Conservation (phyloP, 2,113 vertebrate species). For the Carassius auratus region DNA sequence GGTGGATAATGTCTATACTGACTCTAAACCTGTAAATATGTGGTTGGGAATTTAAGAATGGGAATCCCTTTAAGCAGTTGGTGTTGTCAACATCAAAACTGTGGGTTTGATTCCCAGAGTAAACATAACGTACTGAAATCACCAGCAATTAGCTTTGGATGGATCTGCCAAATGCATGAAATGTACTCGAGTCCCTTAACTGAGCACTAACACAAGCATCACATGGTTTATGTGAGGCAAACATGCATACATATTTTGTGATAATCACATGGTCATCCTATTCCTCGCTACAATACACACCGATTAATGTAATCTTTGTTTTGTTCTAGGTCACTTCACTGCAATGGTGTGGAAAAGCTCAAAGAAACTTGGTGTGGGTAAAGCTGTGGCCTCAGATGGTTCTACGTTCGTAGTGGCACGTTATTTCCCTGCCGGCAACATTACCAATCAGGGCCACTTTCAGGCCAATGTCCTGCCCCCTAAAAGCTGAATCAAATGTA, state of each 20-base stretch:
- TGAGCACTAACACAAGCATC: not conserved
- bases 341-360: conserved; percentile 97
- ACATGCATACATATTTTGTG: not conserved
- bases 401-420: conserved; percentile 96
- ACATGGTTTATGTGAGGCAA: not conserved
- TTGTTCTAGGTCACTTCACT: conserved; percentile 90
- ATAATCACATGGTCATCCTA: not conserved
- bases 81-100: not conserved
- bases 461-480: conserved; percentile 92
- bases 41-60: not conserved
- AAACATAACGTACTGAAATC: not conserved
- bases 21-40: conserved; percentile 13
- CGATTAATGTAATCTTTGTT: not conserved
- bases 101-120: not conserved
- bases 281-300: not conserved
- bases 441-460: conserved; percentile 93
- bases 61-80: not conserved
- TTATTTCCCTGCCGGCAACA: conserved; percentile 94
- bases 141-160: not conserved
- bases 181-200: not conserved
- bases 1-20: not conserved
- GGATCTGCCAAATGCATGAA: not conserved
- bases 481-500: conserved; percentile 63
- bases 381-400: conserved; percentile 88
- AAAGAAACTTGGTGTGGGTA: conserved; percentile 90